Conservation (phyloP, 2,888 invertebrate genomes). For the Lithosia quadra region DNA sequence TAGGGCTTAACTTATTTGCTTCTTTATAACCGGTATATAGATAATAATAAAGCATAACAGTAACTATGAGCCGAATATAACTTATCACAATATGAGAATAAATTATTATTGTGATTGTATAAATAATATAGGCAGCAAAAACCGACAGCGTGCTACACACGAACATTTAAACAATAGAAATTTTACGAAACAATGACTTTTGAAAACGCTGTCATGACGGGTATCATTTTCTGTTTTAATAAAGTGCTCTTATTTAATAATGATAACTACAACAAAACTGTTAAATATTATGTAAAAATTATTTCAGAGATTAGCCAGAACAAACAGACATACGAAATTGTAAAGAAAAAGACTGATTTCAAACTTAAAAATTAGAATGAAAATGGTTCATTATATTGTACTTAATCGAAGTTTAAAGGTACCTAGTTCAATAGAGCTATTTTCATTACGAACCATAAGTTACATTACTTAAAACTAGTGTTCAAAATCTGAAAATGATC, state of each 20-base stretch:
- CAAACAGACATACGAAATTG: too few relatives aligned
- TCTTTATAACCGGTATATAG: too few relatives aligned
- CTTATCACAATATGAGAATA: neutral
- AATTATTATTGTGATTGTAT: neutral
- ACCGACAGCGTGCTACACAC: neutral
- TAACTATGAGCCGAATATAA: neutral
- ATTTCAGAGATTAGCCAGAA: too few relatives aligned
- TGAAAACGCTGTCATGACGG: neutral
- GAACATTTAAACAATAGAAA: neutral
- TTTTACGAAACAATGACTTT: neutral
- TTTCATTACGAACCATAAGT: too few relatives aligned
- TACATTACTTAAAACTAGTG: too few relatives aligned
- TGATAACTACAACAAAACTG: neutral
- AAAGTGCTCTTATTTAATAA: neutral
- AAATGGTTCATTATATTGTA: too few relatives aligned
- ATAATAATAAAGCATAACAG: neutral
- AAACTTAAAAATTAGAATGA: too few relatives aligned
- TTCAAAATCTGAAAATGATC: too few relatives aligned
- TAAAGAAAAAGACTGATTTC: too few relatives aligned
- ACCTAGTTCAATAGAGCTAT: too few relatives aligned
- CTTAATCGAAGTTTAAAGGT: too few relatives aligned
- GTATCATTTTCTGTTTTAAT: neutral
- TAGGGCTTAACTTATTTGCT: too few relatives aligned
- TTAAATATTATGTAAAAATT: neutral
- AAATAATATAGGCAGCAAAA: neutral